Percentiles rank a stretch among this genome's conserved stretches.
These are phyloP conservation scores for Amphipyra berbera DNA, from an alignment of 2,888 invertebrate species.

Conservation along the genomic window DNA sequence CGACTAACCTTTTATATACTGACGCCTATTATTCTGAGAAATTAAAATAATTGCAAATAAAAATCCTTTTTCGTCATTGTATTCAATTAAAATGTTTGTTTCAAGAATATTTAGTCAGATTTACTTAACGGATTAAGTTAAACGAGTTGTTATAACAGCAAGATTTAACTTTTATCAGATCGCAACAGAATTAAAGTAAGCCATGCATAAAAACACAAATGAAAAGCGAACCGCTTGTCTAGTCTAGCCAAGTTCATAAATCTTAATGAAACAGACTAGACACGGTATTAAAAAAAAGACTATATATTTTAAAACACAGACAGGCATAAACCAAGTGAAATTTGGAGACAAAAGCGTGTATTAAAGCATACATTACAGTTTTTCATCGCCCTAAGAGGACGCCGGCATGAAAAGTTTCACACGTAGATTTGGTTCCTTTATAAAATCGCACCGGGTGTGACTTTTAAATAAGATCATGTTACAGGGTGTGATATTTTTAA, in stretches of 20 bases:
- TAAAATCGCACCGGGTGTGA: slow-evolving; percentile 77
- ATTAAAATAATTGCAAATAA: too few relatives aligned
- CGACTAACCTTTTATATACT: too few relatives aligned
- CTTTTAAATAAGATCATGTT: slow-evolving; percentile 82
- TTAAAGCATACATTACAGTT: slow-evolving; percentile 61
- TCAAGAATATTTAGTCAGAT: background rate
- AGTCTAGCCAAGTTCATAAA: slow-evolving; percentile 55
- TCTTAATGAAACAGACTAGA: slow-evolving; percentile 50
- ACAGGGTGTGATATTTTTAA: slow-evolving; percentile 70
- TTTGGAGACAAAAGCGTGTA: slow-evolving; percentile 63
- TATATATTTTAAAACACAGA: slow-evolving; percentile 23
- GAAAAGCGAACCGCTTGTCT: slow-evolving; percentile 43
- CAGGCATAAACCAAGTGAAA: slow-evolving; percentile 54
- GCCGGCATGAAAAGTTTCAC: slow-evolving; percentile 57
- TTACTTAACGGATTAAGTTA: slow-evolving; percentile 6
- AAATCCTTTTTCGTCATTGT: too few relatives aligned
- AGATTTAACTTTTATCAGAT: slow-evolving; percentile 30
- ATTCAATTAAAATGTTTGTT: too few relatives aligned
- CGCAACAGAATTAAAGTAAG: slow-evolving; percentile 32
- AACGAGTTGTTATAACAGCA: slow-evolving; percentile 19
- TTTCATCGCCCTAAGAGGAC: slow-evolving; percentile 47
- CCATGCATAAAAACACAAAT: slow-evolving; percentile 25
- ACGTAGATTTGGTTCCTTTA: slow-evolving; percentile 68
- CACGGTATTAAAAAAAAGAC: slow-evolving; percentile 25
- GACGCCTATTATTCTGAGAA: too few relatives aligned